Percentiles rank a stretch among this genome's conserved stretches.
Evolutionary conservation across 2,888 invertebrate genomes (phyloP).

Genomic region (Listrodromus nycthemerus): DNA sequence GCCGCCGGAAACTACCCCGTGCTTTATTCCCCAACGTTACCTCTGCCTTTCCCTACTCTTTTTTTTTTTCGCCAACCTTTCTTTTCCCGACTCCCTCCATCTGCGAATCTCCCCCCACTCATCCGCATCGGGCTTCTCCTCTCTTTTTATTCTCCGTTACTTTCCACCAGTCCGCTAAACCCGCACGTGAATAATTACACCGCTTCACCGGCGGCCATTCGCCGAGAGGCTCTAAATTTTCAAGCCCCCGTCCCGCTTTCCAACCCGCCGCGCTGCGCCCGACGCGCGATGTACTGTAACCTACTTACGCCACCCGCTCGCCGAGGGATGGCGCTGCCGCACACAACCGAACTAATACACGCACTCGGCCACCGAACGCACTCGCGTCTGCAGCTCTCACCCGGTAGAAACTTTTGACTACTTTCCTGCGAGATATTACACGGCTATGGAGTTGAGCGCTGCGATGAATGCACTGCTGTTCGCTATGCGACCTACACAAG

Average conservation of each 20-base stretch:
- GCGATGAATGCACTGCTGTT: constrained; percentile 2
- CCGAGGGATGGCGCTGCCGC: not conserved
- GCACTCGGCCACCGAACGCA: not conserved
- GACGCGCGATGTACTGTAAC: constrained; percentile 19
- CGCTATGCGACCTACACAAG: too few relatives aligned
- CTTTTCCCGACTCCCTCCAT: constrained; percentile 25
- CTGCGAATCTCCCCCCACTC: constrained; percentile 8
- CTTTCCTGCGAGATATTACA: constrained; percentile 7
- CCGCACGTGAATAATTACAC: constrained; percentile 73
- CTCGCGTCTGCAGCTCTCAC: constrained; percentile 21
- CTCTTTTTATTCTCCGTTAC: constrained; percentile 18
- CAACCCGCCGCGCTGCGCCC: constrained; percentile 27
- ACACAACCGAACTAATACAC: not conserved
- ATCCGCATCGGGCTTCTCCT: not conserved
- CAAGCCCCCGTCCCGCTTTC: constrained; percentile 35
- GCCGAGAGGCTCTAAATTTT: constrained; percentile 28
- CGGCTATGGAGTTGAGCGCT: not conserved
- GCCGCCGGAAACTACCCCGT: constrained; percentile 21
- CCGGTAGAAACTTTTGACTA: constrained; percentile 21
- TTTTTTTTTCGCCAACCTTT: constrained; percentile 15
- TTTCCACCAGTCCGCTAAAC: constrained; percentile 26
- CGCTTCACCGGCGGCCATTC: constrained; percentile 29
- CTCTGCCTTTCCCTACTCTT: constrained; percentile 37
- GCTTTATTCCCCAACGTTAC: constrained; percentile 28
- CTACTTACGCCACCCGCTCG: constrained; percentile 16